Evolutionary conservation across 1,140 invertebrate species (phyloP).

Genomic region (Pseudomyrmex pallidus): DNA sequence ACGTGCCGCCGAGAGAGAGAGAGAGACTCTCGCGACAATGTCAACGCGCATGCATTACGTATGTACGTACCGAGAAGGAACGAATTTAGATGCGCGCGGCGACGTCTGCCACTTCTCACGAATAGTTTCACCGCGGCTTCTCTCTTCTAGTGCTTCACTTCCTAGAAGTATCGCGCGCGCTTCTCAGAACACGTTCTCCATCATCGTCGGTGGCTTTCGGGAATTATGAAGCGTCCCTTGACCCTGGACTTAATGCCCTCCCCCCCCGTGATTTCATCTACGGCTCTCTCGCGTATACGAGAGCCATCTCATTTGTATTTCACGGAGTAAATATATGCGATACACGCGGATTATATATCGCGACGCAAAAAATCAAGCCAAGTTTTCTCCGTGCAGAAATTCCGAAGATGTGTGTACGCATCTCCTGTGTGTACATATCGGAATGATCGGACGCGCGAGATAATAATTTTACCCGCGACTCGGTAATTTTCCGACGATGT

Average conservation of each 20-base stretch:
- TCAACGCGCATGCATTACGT: slow-evolving; percentile 39
- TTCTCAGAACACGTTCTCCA: slow-evolving; percentile 50
- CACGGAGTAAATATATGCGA: not conserved
- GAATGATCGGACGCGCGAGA: no score
- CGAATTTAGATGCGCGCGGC: slow-evolving; percentile 67
- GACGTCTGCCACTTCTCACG: slow-evolving; percentile 55
- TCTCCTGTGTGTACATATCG: no score
- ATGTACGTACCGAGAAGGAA: slow-evolving; percentile 23
- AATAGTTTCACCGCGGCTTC: slow-evolving; percentile 1
- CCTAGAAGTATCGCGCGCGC: slow-evolving; percentile 23
- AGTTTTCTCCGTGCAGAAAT: not conserved
- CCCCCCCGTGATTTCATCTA: not conserved
- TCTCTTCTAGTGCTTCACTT: slow-evolving; percentile 58
- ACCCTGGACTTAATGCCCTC: slow-evolving; percentile 8
- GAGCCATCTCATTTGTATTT: not conserved
- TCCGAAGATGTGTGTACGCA: not conserved
- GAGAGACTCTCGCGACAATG: slow-evolving; percentile 12
- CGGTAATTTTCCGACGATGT: slow-evolving; percentile 10
- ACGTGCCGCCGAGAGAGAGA: slow-evolving; percentile 61
- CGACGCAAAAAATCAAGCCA: not conserved
- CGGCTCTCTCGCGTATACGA: not conserved
- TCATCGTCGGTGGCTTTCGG: slow-evolving; percentile 16
- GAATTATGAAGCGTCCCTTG: slow-evolving; percentile 36
- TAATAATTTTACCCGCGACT: no score
- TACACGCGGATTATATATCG: not conserved